Base-by-base conservation (phyloP, 2,888 invertebrate species). In the Parnassius mnemosyne region DNA sequence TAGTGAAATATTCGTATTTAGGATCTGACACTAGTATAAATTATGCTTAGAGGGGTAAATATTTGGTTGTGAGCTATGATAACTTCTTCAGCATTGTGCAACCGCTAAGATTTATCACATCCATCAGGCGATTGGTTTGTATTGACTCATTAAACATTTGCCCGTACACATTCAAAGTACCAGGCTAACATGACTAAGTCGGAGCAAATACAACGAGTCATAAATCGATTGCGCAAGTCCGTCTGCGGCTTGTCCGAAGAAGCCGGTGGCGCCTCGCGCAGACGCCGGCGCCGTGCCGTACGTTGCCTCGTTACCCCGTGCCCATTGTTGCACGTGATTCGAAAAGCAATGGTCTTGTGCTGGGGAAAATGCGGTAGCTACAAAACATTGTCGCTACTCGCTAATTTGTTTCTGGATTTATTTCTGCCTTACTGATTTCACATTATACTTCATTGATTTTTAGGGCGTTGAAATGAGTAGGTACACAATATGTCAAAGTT, bases 171-270 rank as follows among this genome's bases (percentile, higher is more conserved):
- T 51, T 53, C 47, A 54, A 57, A 68, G 66, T 67, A 69, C 65
- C 64, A 64, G 64, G 66, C 57, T 61, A 57, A 59, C 68, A 68
- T 67, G 60, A 62, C 63, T 70, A 65, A 70, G 67, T 69, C 65
- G 65, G 64, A 67, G 64, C 57, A 44, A 56, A 44, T 57, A 43
- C 64, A 56, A 61, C 58, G 52, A 54, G 60, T 54, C 60, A 65
- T 65, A 67, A 66, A 57, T 67, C 64, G 62, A 64, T 71, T 71
- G 67, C 71, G 69, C 66, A 74, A 74, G 61, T 44, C n/a, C 10
- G 49, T 59, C 62, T 46, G 52, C 51, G 51, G 53, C 53, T 60
- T 46, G 57, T 61, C 44, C 54, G 63, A 43, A 50, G 68, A 60
- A 60, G 58, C 65, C 53, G 58, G 54, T 59, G 64, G 63, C 66